Percentiles rank a stretch among this genome's conserved stretches.
phyloP scores from a whole-genome alignment of 2,888 invertebrate species.

The Nasonovia ribisnigri region DNA sequence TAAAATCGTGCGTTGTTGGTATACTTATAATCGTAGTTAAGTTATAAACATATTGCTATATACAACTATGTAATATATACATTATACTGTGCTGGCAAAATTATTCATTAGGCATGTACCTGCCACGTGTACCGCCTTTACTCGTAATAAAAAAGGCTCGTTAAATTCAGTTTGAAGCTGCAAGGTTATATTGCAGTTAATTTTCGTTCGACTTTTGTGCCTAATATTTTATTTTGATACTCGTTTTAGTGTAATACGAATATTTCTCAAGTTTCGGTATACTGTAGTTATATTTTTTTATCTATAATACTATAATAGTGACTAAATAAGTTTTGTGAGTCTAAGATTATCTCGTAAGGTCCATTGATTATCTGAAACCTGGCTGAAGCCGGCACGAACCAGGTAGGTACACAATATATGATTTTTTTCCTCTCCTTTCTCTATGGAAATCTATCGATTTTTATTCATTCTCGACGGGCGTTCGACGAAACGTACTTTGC shows the following conservation, averaged over 20 bases:
- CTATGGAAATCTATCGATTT: not conserved
- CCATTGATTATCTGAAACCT: not conserved
- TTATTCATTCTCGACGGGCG: not conserved
- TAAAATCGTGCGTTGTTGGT: too few relatives aligned
- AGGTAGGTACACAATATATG: not conserved
- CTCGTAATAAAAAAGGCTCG: not conserved
- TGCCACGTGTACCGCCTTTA: not conserved
- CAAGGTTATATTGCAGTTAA: not conserved
- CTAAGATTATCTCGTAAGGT: not conserved
- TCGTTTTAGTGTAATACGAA: not conserved
- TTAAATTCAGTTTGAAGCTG: not conserved
- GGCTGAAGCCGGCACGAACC: not conserved
- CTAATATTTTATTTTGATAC: not conserved
- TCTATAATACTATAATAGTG: not conserved
- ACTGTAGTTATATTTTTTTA: not conserved
- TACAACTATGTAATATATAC: too few relatives aligned
- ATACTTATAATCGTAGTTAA: too few relatives aligned
- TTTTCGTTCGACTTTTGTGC: not conserved
- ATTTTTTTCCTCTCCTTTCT: not conserved
- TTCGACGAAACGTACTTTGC: not conserved
- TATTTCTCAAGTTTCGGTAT: not conserved
- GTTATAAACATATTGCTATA: too few relatives aligned
- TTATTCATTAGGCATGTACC: too few relatives aligned
- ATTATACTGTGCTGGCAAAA: too few relatives aligned
- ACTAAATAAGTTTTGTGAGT: not conserved